phyloP scores from a whole-genome alignment of 2,888 invertebrate genomes.

The Venusia cambrica region DNA sequence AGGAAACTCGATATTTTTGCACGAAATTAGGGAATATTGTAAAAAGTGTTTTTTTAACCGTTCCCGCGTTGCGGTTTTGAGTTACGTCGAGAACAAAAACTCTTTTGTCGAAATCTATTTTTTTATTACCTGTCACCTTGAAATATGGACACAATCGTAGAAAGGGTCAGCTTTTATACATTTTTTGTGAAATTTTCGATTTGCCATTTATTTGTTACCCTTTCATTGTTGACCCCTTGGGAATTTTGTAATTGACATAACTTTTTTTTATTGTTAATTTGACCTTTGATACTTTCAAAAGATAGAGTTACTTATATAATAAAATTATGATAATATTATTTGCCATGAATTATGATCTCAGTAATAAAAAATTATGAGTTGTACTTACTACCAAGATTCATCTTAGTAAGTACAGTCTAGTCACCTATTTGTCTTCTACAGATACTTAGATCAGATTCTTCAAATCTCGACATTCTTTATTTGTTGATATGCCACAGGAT shows the following conservation, averaged over 20 bases:
- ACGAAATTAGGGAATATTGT: constrained; percentile 69
- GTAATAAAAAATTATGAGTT: too few species aligned
- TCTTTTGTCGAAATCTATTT: constrained; percentile 31
- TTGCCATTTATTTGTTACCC: constrained; percentile 58
- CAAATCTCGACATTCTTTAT: neutral
- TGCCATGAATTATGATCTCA: too few species aligned
- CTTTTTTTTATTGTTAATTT: constrained; percentile 28
- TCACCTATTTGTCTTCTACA: too few species aligned
- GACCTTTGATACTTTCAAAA: constrained; percentile 29
- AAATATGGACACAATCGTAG: constrained; percentile 64
- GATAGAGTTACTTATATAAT: constrained; percentile 15
- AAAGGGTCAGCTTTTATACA: constrained; percentile 64
- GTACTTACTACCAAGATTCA: too few species aligned
- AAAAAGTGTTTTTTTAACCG: constrained; percentile 65
- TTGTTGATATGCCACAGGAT: constrained; percentile 26
- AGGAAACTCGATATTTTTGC: constrained; percentile 74
- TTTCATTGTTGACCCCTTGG: constrained; percentile 47
- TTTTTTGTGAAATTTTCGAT: constrained; percentile 38
- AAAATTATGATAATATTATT: too few species aligned
- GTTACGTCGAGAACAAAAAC: constrained; percentile 52
- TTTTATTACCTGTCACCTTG: constrained; percentile 59
- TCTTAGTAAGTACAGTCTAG: too few species aligned
- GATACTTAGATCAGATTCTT: neutral
- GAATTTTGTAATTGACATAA: constrained; percentile 19
- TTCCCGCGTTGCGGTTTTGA: constrained; percentile 66